Evolutionary conservation across 30 jellyfish, hydroid and myxozoan genomes (phyloP).

Genomic region (Mastigias papua): DNA sequence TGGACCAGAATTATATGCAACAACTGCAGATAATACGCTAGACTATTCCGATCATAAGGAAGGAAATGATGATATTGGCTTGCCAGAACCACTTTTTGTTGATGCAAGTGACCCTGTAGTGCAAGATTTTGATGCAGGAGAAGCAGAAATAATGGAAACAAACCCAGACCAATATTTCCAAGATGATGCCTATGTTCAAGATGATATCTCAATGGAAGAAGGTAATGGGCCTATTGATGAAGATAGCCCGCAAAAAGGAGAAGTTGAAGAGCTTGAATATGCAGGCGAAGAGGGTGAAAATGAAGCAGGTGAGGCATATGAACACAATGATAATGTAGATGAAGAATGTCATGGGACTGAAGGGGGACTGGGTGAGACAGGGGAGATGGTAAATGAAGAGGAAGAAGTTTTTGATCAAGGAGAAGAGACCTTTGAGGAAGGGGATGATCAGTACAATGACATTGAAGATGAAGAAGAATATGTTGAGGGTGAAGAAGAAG

Average conservation of each 20-base stretch:
- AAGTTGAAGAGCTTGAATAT: background rate
- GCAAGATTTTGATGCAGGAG: constrained; percentile 35
- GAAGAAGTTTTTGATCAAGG: constrained; percentile 38
- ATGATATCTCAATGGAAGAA: background rate
- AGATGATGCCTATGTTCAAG: constrained; percentile 33
- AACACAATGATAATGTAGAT: background rate
- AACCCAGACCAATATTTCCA: constrained; percentile 41
- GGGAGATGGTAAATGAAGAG: constrained; percentile 33
- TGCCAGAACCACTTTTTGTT: constrained; percentile 62
- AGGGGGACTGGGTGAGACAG: constrained; percentile 26
- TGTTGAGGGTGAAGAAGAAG: background rate
- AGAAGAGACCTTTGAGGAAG: constrained; percentile 32
- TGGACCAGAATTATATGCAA: constrained; percentile 30
- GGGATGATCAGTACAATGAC: constrained; percentile 8
- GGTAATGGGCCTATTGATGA: constrained; percentile 5
- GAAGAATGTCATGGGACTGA: constrained; percentile 27
- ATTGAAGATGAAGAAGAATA: constrained; percentile 25
- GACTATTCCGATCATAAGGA: background rate
- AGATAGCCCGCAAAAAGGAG: constrained; percentile 4
- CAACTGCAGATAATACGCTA: background rate
- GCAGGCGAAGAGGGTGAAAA: background rate
- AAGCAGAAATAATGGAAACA: background rate
- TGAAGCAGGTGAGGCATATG: constrained; percentile 16
- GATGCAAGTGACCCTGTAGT: constrained; percentile 57
- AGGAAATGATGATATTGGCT: background rate